phyloP scores from a whole-genome alignment of 2,797 vertebrate species.

The Huso huso region DNA sequence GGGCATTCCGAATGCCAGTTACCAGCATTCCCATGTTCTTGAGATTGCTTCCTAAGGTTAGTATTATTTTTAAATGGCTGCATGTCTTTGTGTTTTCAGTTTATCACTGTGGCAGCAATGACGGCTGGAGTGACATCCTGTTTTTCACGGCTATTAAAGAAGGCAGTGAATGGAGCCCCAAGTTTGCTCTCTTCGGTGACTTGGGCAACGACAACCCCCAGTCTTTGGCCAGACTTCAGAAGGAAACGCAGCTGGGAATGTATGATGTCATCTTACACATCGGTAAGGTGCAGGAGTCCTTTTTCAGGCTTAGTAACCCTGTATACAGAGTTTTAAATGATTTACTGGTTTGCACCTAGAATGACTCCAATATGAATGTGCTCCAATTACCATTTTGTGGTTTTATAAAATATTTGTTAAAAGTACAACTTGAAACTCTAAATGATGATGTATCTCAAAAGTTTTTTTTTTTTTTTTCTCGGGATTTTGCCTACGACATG shows the following conservation, averaged over 20 bases:
- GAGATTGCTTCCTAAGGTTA: too few species aligned
- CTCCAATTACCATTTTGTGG: neutral
- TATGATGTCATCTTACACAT: slow-evolving; percentile 76
- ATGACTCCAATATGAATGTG: neutral
- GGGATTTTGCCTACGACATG: slow-evolving; percentile 83
- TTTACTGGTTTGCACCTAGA: neutral
- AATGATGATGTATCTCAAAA: too few species aligned
- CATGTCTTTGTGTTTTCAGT: slow-evolving; percentile 41
- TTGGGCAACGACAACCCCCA: slow-evolving; percentile 79
- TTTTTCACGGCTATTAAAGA: slow-evolving; percentile 64
- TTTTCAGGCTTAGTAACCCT: neutral
- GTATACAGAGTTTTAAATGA: neutral
- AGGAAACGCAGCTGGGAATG: slow-evolving; percentile 71
- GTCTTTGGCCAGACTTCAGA: slow-evolving; percentile 73
- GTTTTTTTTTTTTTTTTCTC: slow-evolving; percentile 26
- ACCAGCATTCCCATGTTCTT: too few species aligned
- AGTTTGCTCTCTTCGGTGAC: slow-evolving; percentile 76
- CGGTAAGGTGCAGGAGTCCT: slow-evolving; percentile 46
- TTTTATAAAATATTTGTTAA: slow-evolving; percentile 2
- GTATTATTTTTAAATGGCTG: neutral
- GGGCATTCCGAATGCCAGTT: too few species aligned
- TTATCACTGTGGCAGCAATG: slow-evolving; percentile 74
- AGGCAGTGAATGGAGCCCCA: slow-evolving; percentile 64
- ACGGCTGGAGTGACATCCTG: slow-evolving; percentile 74
- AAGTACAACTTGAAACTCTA: slow-evolving; percentile 1